Evolutionary conservation across 1,140 invertebrate species (phyloP), one percentile per base, ranked within the genome.

Genomic region (Ganaspis sp.): DNA sequence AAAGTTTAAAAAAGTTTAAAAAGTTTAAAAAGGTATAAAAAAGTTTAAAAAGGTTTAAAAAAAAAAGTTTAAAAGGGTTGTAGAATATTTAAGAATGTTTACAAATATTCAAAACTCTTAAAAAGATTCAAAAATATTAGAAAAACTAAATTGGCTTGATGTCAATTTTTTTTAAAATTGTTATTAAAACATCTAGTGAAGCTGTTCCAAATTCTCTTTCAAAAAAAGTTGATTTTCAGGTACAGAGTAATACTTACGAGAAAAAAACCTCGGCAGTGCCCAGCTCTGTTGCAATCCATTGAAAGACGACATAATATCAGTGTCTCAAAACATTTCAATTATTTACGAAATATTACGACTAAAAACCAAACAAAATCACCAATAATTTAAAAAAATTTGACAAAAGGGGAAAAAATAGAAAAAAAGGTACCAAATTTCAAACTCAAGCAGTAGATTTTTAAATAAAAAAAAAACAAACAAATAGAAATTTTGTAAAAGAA

Each of bases 301-400:
- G 58, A 64, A 64, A 64, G 58, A 64, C 58, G 58, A 29, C 26
- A 64, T 64, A 64, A 64, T 64, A 72, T 72, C 71, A 72, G 40
- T 72, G 40, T 72, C 15, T 53, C n/a, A 45, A 72, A 72, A 72
- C 26, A 45, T 23, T 72, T 72, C 23, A 4, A 49, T 29, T 23
- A 23, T 42, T 45, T 15, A 11, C 9, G 45, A 76, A 75, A 54
- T 23, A 42, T 75, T 34, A 53, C 42, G 11, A 29, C 53, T 21
- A 9, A 37, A 72, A 40, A 53, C 70, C 8, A 64, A 8, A 64
- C 12, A 34, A 64, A 29, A 64, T 29, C 1, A 64, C 11, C 1
- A 38, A 34, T 6, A 34, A 34, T 34, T 34, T 34, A 34, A 34
- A 34, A n/a, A 34, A 34, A 34, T 34, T 2, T 34, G 29, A 34